A percentile compares a stretch with the other conserved stretches of the same genome.
Evolutionary conservation across 2,888 invertebrate genomes (phyloP).

Genomic region (Tenthredo amoena): DNA sequence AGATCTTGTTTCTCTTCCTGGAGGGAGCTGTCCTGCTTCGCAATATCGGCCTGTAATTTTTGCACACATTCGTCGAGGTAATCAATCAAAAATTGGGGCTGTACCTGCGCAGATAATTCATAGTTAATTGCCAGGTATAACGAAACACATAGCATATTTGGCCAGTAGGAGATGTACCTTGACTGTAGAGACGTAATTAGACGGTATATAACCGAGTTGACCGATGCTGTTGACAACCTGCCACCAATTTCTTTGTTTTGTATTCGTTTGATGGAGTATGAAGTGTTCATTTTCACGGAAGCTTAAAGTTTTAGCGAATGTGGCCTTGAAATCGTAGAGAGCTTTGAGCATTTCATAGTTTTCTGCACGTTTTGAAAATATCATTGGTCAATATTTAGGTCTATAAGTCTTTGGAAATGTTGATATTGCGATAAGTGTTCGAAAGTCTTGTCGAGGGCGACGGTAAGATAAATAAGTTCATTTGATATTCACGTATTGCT

Average conservation of each 20-base stretch:
- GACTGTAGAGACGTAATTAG: slow-evolving; percentile 90
- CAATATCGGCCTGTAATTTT: slow-evolving; percentile 75
- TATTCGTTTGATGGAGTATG: slow-evolving; percentile 88
- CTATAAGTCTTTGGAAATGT: neutral
- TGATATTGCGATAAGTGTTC: neutral
- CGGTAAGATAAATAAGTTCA: neutral
- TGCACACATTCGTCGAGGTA: slow-evolving; percentile 87
- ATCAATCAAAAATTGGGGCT: slow-evolving; percentile 85
- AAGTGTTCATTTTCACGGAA: slow-evolving; percentile 91
- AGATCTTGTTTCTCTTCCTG: slow-evolving; percentile 83
- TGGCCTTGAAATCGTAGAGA: slow-evolving; percentile 91
- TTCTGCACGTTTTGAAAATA: slow-evolving; percentile 77
- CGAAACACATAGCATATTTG: too few relatives aligned
- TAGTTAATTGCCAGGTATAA: neutral
- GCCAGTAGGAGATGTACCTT: slow-evolving; percentile 80
- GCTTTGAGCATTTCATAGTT: slow-evolving; percentile 91
- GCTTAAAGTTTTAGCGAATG: slow-evolving; percentile 90
- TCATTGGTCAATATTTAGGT: slow-evolving; percentile 61
- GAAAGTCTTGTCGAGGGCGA: neutral
- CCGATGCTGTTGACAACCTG: slow-evolving; percentile 91
- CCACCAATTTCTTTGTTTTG: slow-evolving; percentile 93
- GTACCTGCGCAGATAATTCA: slow-evolving; percentile 79
- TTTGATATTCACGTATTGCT: neutral
- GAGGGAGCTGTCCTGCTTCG: slow-evolving; percentile 77
- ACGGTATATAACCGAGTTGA: slow-evolving; percentile 91